Base-by-base conservation (phyloP, 1,140 invertebrate species). In the Zaprionus gabonicus region DNA sequence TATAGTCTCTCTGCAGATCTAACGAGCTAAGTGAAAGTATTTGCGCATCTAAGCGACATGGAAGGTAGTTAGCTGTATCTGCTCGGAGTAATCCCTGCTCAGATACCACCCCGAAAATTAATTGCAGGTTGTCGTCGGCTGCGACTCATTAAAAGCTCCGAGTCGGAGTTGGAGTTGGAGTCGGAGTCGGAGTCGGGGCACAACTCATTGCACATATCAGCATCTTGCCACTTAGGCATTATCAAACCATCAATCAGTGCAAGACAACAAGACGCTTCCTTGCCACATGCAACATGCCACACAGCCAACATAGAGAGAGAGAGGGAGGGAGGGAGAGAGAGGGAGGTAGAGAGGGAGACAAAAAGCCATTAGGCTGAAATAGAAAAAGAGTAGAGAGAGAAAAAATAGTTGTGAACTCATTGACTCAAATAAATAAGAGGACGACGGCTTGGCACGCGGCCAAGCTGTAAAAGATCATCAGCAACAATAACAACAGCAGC, bases 341-440 rank as follows among this genome's bases (percentile, higher is more conserved):
- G 28, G 9, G 7, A 20, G 56, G 68, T 3, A 13, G 38, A 62
- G 44, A 2, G n/a, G 27, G 23, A 56, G 44, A 51, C 74, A 66
- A 84, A 83, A 84, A 74, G 70, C 82, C 82, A 85, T 85, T 85
- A 85, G 81, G 66, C 79, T 70, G 74, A 78, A 85, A 86, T 83
- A 71, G 81, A 81, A 83, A 34, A 51, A 51, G 46, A 64, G 17
- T 49, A 51, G 53, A 25, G 44, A 64, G 34, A 70, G 67, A 88
- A 83, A 76, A 88, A 88, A 88, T 90, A 90, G 84, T 88, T 88
- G 85, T 88, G 84, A 88, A 88, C 84, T 90, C 84, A 88, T 88
- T 88, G 84, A 88, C 85, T 88, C 85, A 88, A 88, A 90, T 88
- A 88, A 88, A 88, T 88, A 88, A 84, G 69, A 77, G 73, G 69